These are phyloP conservation scores for Chlorodrepanis virens DNA, from an alignment of 2,113 vertebrate species.

Conservation along the genomic window DNA sequence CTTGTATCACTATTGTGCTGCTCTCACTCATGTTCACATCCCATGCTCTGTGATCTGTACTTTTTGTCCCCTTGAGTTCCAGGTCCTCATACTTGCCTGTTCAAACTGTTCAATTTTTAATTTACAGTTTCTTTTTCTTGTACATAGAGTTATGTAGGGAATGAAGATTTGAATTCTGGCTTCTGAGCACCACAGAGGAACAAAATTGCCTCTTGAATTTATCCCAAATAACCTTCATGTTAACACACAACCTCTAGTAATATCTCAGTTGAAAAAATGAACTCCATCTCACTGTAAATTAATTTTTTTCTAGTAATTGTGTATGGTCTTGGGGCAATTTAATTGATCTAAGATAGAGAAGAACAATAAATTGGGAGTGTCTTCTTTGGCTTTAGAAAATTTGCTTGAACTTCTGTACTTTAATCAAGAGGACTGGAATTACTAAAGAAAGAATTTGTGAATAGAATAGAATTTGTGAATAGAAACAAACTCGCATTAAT, in stretches of 20 bases:
- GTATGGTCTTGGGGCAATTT: background rate
- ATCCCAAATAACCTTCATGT: background rate
- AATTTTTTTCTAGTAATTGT: background rate
- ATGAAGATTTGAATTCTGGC: background rate
- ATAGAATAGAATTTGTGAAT: background rate
- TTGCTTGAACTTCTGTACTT: background rate
- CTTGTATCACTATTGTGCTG: rapidly evolving
- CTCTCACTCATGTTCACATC: background rate
- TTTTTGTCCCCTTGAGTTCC: background rate
- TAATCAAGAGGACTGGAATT: background rate
- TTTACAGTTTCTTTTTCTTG: background rate
- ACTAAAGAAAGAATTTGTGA: background rate
- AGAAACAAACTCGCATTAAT: background rate
- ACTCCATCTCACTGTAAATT: background rate
- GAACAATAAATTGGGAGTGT: background rate
- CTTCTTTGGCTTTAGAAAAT: background rate
- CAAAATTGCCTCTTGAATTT: background rate
- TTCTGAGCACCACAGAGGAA: background rate
- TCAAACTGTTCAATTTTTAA: background rate
- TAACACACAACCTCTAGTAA: background rate
- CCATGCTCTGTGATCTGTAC: background rate
- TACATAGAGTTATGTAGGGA: background rate
- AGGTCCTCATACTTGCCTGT: background rate
- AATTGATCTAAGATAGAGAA: background rate
- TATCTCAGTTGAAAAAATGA: background rate